Conservation (phyloP, 2,888 invertebrate genomes). For the Athalia rosae region DNA sequence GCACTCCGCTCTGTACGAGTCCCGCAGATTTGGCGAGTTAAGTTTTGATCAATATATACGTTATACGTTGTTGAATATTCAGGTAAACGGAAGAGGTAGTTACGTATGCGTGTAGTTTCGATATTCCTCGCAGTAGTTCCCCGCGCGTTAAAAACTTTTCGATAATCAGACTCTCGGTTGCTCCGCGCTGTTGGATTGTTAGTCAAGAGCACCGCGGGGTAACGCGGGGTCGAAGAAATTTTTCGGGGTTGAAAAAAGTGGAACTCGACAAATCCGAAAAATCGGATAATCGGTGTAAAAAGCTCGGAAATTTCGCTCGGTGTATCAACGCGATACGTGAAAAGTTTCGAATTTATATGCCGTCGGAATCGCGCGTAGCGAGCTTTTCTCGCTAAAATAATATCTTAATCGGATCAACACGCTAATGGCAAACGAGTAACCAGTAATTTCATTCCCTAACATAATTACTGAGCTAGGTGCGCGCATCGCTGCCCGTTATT, state of each 20-base stretch:
- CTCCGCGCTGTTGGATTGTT: too few species aligned
- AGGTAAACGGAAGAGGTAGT: background rate
- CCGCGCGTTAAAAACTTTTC: background rate
- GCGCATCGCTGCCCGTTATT: background rate
- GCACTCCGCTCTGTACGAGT: slow-evolving; percentile 5
- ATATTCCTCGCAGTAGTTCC: background rate
- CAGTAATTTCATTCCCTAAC: slow-evolving; percentile 64
- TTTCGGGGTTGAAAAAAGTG: too few species aligned
- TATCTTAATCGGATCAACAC: slow-evolving; percentile 64
- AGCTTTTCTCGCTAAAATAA: slow-evolving; percentile 51
- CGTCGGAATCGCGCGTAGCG: slow-evolving; percentile 14
- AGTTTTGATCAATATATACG: slow-evolving; percentile 13
- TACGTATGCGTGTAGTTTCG: background rate
- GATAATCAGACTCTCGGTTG: background rate
- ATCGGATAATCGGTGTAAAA: background rate
- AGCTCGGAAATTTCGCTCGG: background rate
- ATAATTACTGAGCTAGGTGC: slow-evolving; percentile 59
- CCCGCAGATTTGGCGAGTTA: background rate
- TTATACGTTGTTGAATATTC: slow-evolving; percentile 24
- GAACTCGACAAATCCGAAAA: too few species aligned
- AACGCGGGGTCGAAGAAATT: too few species aligned
- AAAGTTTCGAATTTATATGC: background rate
- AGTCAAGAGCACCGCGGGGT: too few species aligned
- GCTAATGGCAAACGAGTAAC: slow-evolving; percentile 59
- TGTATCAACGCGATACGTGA: background rate